phyloP scores from a whole-genome alignment of 2,888 invertebrate species.

The Chrysolina haemoptera region DNA sequence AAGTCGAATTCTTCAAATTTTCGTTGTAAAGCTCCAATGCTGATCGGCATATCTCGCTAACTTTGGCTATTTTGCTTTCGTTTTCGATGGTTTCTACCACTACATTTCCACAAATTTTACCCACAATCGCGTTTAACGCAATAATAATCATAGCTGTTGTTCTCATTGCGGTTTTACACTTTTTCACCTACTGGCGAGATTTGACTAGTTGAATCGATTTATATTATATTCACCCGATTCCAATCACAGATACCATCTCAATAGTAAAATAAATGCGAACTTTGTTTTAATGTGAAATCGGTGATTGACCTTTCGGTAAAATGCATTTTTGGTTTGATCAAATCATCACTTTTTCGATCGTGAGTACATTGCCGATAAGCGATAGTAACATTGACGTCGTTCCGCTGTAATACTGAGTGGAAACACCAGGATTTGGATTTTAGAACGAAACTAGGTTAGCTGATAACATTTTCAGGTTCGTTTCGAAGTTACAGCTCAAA shows the following conservation, averaged over 20 bases:
- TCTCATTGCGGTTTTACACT: constrained; percentile 1
- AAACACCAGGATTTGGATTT: not conserved
- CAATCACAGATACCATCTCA: not conserved
- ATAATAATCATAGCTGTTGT: not conserved
- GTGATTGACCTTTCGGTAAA: not conserved
- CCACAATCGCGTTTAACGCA: not conserved
- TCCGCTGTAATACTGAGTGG: not conserved
- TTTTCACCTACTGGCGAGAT: not conserved
- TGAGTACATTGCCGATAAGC: not conserved
- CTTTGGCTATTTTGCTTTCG: not conserved
- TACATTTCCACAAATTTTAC: not conserved
- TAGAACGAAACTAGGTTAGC: not conserved
- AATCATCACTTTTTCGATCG: not conserved
- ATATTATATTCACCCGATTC: not conserved
- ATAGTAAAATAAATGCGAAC: not conserved
- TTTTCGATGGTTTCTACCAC: not conserved
- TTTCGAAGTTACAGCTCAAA: not conserved
- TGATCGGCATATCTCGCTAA: not conserved
- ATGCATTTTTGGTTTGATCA: not conserved
- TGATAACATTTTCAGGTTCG: not conserved
- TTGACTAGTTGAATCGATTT: not conserved
- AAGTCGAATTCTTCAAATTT: not conserved
- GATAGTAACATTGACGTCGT: not conserved
- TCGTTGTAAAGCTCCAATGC: not conserved
- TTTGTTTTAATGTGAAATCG: not conserved